These are phyloP conservation scores for Dorcus hopei DNA, from an alignment of 2,888 invertebrate genomes.

Conservation along the genomic window DNA sequence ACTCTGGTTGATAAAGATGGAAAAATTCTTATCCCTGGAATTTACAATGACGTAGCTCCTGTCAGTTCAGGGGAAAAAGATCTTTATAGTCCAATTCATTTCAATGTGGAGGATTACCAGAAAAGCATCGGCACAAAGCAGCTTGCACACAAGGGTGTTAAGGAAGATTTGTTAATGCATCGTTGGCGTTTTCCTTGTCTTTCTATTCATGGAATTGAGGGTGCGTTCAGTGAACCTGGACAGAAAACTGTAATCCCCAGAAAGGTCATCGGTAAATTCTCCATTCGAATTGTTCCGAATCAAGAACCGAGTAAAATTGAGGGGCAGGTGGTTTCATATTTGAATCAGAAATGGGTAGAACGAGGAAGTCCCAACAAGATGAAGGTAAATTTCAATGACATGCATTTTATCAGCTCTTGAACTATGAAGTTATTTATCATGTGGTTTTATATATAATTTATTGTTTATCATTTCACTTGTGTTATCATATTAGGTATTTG, in stretches of 20 bases:
- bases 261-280: slow-evolving; percentile 95
- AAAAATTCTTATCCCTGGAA: slow-evolving; percentile 76
- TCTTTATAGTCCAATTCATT: slow-evolving; percentile 80
- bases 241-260: slow-evolving; percentile 93
- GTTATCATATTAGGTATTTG: not conserved
- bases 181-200: slow-evolving; percentile 93
- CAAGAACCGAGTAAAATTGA: slow-evolving; percentile 84
- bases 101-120: slow-evolving; percentile 76
- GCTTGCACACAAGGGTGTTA: slow-evolving; percentile 75
- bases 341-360: slow-evolving; percentile 75
- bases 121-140: slow-evolving; percentile 65
- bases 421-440: too few species aligned
- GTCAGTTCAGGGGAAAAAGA: slow-evolving; percentile 66
- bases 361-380: slow-evolving; percentile 84
- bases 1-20: slow-evolving; percentile 83
- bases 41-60: slow-evolving; percentile 78
- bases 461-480: not conserved
- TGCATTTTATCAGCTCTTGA: too few species aligned
- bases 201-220: slow-evolving; percentile 89
- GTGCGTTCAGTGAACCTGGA: slow-evolving; percentile 89
- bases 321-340: slow-evolving; percentile 70
- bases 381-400: slow-evolving; percentile 53
- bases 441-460: too few species aligned
- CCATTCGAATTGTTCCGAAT: slow-evolving; percentile 93
- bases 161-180: slow-evolving; percentile 83